phyloP scores from a whole-genome alignment of 2,888 invertebrate species.

The Phorcus lineatus region DNA sequence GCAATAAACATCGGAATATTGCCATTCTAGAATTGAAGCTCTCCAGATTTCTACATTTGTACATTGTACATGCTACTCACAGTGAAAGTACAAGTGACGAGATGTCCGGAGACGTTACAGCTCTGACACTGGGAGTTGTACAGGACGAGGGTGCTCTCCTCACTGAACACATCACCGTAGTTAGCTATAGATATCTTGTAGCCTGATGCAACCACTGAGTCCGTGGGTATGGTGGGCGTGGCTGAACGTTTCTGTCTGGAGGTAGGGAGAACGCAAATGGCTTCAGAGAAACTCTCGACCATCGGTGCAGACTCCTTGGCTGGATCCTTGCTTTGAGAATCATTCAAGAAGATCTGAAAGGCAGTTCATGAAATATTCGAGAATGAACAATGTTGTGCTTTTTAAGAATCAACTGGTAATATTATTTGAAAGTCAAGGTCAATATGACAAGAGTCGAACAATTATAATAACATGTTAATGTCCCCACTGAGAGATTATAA shows the following conservation, averaged over 20 bases:
- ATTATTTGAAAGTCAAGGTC: too few relatives aligned
- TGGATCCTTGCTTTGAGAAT: background rate
- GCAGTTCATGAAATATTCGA: too few relatives aligned
- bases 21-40: too few relatives aligned
- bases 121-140: background rate
- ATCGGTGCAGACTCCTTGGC: background rate
- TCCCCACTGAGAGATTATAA: too few relatives aligned
- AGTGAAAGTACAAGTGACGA: background rate
- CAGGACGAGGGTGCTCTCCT: background rate
- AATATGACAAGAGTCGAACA: too few relatives aligned
- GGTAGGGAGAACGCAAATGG: background rate
- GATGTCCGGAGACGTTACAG: background rate
- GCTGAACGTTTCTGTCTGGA: background rate
- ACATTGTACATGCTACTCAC: background rate
- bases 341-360: background rate
- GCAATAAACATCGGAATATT: too few relatives aligned
- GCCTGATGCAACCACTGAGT: background rate
- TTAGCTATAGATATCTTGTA: background rate
- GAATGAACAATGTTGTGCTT: too few relatives aligned
- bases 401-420: too few relatives aligned
- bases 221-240: background rate
- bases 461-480: too few relatives aligned
- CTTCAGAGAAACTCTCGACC: background rate
- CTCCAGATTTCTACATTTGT: too few relatives aligned
- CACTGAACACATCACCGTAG: constrained; percentile 1